Conservation (phyloP, 1,140 invertebrate species). For the Capitella teleta region DNA sequence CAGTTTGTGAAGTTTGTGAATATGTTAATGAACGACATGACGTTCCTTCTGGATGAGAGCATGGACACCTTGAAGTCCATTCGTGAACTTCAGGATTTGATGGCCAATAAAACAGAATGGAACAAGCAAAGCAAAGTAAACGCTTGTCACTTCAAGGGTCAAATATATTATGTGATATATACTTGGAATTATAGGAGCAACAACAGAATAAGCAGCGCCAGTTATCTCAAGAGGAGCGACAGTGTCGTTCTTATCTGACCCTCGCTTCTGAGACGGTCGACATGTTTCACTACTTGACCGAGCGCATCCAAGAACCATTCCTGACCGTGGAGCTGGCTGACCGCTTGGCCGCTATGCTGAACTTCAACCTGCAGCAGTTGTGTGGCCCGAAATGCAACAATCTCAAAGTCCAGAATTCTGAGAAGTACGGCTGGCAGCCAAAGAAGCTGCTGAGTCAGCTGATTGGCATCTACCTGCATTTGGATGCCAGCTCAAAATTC, state of each 20-base stretch:
- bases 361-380: conserved; percentile 93
- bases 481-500: conserved; percentile 52
- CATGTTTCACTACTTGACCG: conserved; percentile 94
- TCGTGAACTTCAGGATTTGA: conserved; percentile 85
- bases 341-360: conserved; percentile 90
- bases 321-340: conserved; percentile 75
- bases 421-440: conserved; percentile 95
- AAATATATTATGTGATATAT: background rate
- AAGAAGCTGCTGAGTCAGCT: conserved; percentile 76
- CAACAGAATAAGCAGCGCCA: conserved; percentile 67
- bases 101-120: conserved; percentile 60
- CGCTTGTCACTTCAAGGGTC: background rate
- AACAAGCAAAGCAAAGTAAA: conserved; percentile 43
- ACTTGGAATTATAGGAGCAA: conserved; percentile 20
- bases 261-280: conserved; percentile 91
- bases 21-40: conserved; percentile 99
- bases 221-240: conserved; percentile 77
- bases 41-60: conserved; percentile 92
- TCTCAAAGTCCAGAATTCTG: conserved; percentile 87
- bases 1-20: conserved; percentile 97
- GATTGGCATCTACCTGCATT: conserved; percentile 91
- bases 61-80: conserved; percentile 87
- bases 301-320: conserved; percentile 88
- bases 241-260: conserved; percentile 88
- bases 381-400: conserved; percentile 95